phyloP scores from a whole-genome alignment of 2,113 vertebrate genomes.

The Fregata magnificens region DNA sequence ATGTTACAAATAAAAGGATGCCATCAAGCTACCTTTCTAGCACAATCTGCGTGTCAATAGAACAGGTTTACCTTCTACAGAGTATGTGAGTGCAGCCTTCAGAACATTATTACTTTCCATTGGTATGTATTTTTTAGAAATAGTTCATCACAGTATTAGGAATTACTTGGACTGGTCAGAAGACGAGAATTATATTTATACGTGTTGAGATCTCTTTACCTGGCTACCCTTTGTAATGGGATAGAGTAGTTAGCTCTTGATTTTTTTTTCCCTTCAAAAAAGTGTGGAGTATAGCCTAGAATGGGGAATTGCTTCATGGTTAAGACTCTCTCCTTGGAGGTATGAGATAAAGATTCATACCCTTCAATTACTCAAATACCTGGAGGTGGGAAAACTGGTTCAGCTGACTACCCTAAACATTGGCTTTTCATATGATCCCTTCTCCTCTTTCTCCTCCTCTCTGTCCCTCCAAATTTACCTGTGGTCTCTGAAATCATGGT shows the following conservation, averaged over 20 bases:
- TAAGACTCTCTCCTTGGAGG: neutral
- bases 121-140: neutral
- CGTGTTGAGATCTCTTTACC: neutral
- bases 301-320: neutral
- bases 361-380: neutral
- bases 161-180: neutral
- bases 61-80: neutral
- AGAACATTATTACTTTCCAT: neutral
- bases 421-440: neutral
- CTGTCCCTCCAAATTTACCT: neutral
- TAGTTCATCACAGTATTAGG: neutral
- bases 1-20: neutral
- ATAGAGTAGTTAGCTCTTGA: neutral
- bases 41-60: neutral
- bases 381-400: neutral
- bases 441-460: neutral
- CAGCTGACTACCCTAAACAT: neutral
- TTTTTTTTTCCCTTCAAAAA: neutral
- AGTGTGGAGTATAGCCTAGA: neutral
- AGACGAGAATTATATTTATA: neutral
- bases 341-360: neutral
- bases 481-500: neutral
- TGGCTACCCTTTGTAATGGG: neutral
- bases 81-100: neutral
- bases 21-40: neutral